Evolutionary conservation across 23 tunicate species (phyloP).

Genomic region (Styela clava): DNA sequence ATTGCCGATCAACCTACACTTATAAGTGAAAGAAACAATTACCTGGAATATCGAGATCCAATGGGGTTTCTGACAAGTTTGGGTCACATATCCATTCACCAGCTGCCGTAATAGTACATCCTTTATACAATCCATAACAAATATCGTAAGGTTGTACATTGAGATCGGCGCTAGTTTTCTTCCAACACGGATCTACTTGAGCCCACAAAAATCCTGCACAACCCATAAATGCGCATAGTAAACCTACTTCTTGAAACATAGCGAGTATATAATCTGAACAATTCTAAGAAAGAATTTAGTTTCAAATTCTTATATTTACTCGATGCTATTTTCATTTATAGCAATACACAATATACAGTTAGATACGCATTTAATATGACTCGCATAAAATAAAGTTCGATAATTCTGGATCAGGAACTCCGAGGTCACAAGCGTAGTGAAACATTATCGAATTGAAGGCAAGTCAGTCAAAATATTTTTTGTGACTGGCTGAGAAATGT

Average conservation of each 20-base stretch:
- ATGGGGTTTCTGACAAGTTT: conserved; percentile 35
- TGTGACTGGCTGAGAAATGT: no score
- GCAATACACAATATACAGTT: no score
- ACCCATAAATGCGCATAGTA: conserved; percentile 37
- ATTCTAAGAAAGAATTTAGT: background rate
- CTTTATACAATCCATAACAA: conserved; percentile 56
- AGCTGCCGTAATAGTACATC: conserved; percentile 37
- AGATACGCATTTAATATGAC: no score
- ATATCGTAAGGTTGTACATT: conserved; percentile 57
- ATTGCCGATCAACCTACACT: no score
- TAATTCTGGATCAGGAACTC: no score
- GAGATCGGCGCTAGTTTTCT: conserved; percentile 44
- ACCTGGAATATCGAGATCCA: conserved; percentile 48
- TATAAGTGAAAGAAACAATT: no score
- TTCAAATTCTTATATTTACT: no score
- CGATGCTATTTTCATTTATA: no score
- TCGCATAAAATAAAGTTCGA: no score
- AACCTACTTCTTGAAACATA: conserved; percentile 29
- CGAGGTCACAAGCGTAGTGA: no score
- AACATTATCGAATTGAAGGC: no score
- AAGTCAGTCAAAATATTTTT: no score
- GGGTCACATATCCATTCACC: conserved; percentile 60
- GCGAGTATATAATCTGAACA: background rate
- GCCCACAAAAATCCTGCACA: conserved; percentile 52
- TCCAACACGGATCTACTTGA: conserved; percentile 67